Evolutionary conservation across 2,113 vertebrate species (phyloP), one percentile per base, ranked within the genome.

Genomic region (Stigmatopora argus): DNA sequence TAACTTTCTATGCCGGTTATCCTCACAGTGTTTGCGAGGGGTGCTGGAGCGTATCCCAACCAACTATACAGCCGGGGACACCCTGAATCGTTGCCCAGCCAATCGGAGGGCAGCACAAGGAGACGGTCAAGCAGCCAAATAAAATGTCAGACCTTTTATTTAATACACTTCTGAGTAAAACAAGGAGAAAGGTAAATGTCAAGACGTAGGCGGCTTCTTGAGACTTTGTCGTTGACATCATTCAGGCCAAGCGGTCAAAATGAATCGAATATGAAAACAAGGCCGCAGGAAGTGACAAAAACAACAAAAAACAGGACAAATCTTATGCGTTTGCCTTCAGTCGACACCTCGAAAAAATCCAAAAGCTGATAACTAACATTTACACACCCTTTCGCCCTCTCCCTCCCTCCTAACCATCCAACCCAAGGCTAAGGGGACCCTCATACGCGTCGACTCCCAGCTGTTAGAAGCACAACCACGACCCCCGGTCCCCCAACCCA

Each of bases 401-500:
- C 31, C 52, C 48, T 47, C 41, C 46, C n/a, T 60, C 21, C n/a
- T n/a, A n/a, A n/a, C 58, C 58, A 26, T 23, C 21, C 12, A 2
- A 56, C 9, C 26, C 58, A 6, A 19, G 19, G 12, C n/a, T n/a
- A 12, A 41, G 26, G 21, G 11, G 45, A 44, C 49, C 59, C 31
- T 62, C 44, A 10, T 21, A 19, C 23, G 64, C 18, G 31, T 63
- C 17, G 58, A 44, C 71, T 66, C 71, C 79, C 80, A 85, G 77
- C 75, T 85, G 81, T 83, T 83, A 80, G 63, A 69, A 73, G 44
- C 70, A 83, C 38, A 63, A 71, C 67, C 31, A 7, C 79, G 79
- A 78, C 70, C 44, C 44, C 44, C 44, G 8, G 44, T 14, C 45
- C 13, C 11, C 45, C 11, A 10, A 45, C 44, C 38, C n/a, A 51